Base-by-base conservation (phyloP, 30 jellyfish, hydroid and myxozoan species). In the Nemopilema nomurai region DNA sequence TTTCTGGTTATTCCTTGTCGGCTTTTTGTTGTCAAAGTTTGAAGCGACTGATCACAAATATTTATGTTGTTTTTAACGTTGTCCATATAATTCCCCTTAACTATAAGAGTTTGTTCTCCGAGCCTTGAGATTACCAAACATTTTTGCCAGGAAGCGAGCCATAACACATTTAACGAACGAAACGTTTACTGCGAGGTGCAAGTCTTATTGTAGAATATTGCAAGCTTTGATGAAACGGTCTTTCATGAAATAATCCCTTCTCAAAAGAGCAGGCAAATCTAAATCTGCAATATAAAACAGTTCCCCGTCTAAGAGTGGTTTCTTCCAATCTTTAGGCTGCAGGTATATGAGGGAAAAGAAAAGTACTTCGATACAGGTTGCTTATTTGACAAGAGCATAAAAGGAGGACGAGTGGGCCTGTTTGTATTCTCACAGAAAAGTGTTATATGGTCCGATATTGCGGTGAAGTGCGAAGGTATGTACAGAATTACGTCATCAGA, bases 391-490 rank as follows among this genome's bases (percentile, higher is more conserved):
- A 79, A 70, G 33, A 64, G 90, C 26, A 74, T 91, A 28, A 75
- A 73, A 80, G 97, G 97, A 3, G 97, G 97, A 8, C 83, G 90
- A 63, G 96, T 91, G 41, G 97, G 97, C 0, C 66, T 91, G 82
- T 91, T 74, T 75, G 93, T 83, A 6, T 91, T 91, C 90, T 81
- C 95, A 0, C 97, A 91, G 78, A 80, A 91, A 74, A 74, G 79
- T 52, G 96, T 85, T 66, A 85, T 91, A 16, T 91, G 97, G 97
- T 91, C 97, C 6, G 91, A 91, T 29, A 49, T 85, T 3, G 51
- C 71, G 26, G 85, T 91, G 72, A 91, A 83, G 66, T 91, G 97
- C 63, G 91, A 91, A 77, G 97, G 97, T 91, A 21, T 16, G 96
- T 85, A 8, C 25, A 70, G 7, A 17, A 1, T 70, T 70, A 25